Evolutionary conservation across 2,797 vertebrate species (phyloP).

Genomic region (Alosa sapidissima): DNA sequence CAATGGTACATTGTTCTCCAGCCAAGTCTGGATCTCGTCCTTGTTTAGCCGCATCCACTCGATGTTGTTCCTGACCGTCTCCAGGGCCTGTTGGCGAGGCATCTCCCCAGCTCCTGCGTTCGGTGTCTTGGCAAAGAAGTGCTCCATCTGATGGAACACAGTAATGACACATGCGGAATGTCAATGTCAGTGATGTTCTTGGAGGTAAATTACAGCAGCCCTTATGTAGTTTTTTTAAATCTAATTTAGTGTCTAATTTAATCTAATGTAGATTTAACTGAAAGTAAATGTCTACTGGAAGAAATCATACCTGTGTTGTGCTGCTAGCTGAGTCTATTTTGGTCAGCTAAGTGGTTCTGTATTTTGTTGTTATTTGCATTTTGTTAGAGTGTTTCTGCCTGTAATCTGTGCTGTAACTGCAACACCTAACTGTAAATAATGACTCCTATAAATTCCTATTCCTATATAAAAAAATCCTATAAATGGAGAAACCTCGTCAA

Average conservation of each 20-base stretch:
- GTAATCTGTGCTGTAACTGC: not conserved
- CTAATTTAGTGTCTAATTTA: too few relatives aligned
- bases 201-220: not conserved
- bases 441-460: not conserved
- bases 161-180: constrained; percentile 12
- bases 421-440: not conserved
- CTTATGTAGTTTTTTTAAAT: not conserved
- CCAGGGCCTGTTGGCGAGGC: constrained; percentile 84
- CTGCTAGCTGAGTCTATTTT: too few relatives aligned
- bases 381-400: too few relatives aligned
- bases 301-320: too few relatives aligned
- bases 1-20: constrained; percentile 59
- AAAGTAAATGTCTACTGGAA: too few relatives aligned
- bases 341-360: too few relatives aligned
- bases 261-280: not conserved
- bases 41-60: constrained; percentile 81
- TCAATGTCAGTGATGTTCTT: not conserved
- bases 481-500: not conserved
- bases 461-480: too few relatives aligned
- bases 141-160: constrained; percentile 78
- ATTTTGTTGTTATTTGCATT: too few relatives aligned
- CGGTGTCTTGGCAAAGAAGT: constrained; percentile 86
- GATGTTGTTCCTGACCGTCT: constrained; percentile 89
- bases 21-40: constrained; percentile 78
- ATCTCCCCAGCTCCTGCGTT: constrained; percentile 86